These are phyloP conservation scores for Acromyrmex charruanus DNA, from an alignment of 1,140 invertebrate species.

Conservation along the genomic window DNA sequence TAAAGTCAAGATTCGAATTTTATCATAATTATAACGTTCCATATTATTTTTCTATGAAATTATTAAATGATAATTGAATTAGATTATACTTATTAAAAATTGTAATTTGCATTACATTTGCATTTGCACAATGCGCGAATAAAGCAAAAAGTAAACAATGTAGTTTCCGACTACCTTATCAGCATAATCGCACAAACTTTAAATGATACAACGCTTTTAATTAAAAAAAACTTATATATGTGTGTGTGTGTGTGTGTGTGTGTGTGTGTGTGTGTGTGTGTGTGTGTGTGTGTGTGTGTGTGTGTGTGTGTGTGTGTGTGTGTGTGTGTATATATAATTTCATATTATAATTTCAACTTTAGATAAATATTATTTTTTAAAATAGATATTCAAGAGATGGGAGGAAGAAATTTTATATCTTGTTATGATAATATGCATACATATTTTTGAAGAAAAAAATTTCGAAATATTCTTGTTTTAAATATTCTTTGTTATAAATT, in stretches of 20 bases:
- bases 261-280: too few species aligned
- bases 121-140: background rate
- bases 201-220: background rate
- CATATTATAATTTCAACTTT: too few species aligned
- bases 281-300: too few species aligned
- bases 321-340: too few species aligned
- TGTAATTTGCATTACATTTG: background rate
- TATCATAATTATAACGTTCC: background rate
- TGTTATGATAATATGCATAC: background rate
- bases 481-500: background rate
- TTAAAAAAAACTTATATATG: background rate
- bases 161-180: background rate
- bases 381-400: background rate
- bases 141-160: background rate
- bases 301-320: too few species aligned
- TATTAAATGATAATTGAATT: background rate
- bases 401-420: background rate
- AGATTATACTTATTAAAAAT: constrained; percentile 1
- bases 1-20: background rate
- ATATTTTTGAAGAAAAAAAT: background rate
- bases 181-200: background rate
- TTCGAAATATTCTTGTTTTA: background rate
- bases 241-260: too few species aligned
- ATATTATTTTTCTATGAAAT: background rate
- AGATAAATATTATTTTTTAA: background rate